Evolutionary conservation across 2,113 vertebrate species (phyloP).

Genomic region (Microtus pennsylvanicus): DNA sequence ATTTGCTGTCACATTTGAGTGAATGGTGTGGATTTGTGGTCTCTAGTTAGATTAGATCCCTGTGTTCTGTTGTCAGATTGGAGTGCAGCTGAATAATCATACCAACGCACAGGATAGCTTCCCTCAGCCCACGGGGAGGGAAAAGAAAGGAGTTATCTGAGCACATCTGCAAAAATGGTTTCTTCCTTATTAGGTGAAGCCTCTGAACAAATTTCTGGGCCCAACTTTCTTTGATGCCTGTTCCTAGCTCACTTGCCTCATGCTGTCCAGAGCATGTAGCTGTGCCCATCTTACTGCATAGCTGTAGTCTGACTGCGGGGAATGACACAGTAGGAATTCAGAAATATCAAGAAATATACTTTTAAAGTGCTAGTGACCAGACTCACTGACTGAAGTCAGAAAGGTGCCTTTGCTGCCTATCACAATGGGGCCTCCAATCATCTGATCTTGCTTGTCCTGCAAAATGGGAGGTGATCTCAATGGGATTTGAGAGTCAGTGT

Average conservation of each 20-base stretch:
- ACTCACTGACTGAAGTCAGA: not conserved
- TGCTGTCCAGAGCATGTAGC: not conserved
- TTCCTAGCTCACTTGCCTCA: not conserved
- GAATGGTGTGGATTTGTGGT: not conserved
- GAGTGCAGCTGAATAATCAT: not conserved
- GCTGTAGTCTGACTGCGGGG: not conserved
- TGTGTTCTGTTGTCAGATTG: not conserved
- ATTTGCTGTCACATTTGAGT: conserved; percentile 14
- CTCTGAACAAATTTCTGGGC: conserved; percentile 1
- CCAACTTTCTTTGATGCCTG: conserved; percentile 8
- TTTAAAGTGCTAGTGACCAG: not conserved
- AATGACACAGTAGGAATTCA: not conserved
- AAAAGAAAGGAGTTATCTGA: not conserved
- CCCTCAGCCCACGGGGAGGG: not conserved
- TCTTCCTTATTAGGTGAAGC: not conserved
- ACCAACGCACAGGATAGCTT: not conserved
- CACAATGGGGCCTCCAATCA: not conserved
- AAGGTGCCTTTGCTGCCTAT: not conserved
- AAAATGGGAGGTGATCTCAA: not conserved
- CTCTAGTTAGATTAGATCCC: not conserved
- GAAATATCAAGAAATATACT: not conserved
- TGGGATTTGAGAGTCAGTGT: conserved; percentile 1
- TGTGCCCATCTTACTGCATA: not conserved
- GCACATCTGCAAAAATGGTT: not conserved
- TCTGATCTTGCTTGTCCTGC: not conserved